Evolutionary conservation across 2,113 vertebrate genomes (phyloP).

Genomic region (Pycnonotus jocosus): DNA sequence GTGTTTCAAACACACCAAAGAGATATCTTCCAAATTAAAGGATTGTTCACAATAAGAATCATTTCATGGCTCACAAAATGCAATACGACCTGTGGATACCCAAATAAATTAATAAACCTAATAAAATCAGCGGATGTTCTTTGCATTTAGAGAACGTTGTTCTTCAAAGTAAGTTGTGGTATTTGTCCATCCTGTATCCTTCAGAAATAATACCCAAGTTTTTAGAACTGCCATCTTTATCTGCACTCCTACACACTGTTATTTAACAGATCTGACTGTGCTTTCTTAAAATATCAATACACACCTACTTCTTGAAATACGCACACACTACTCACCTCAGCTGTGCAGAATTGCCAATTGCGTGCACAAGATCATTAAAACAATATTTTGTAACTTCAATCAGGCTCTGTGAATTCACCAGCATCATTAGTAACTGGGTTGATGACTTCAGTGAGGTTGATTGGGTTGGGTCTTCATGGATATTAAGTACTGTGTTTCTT

Average conservation of each 20-base stretch:
- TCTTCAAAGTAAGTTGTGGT: not conserved
- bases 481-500: constrained; percentile 35
- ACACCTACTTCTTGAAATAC: not conserved
- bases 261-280: not conserved
- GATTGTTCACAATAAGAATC: not conserved
- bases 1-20: not conserved
- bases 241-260: not conserved
- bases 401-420: constrained; percentile 41
- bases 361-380: constrained; percentile 43
- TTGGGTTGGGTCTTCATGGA: constrained; percentile 40
- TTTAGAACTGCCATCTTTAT: not conserved
- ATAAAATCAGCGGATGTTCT: not conserved
- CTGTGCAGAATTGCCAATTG: not conserved
- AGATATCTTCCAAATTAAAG: constrained; percentile 1
- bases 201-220: not conserved
- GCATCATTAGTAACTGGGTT: constrained; percentile 22
- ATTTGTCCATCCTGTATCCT: not conserved
- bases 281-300: not conserved
- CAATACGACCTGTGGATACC: not conserved
- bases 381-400: constrained; percentile 40
- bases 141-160: not conserved
- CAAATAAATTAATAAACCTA: not conserved
- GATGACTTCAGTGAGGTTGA: constrained; percentile 51
- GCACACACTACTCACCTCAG: not conserved
- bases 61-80: not conserved